A percentile compares a stretch with the other conserved stretches of the same genome.
phyloP scores from a whole-genome alignment of 2,888 invertebrate species.

The Parnassius apollo region DNA sequence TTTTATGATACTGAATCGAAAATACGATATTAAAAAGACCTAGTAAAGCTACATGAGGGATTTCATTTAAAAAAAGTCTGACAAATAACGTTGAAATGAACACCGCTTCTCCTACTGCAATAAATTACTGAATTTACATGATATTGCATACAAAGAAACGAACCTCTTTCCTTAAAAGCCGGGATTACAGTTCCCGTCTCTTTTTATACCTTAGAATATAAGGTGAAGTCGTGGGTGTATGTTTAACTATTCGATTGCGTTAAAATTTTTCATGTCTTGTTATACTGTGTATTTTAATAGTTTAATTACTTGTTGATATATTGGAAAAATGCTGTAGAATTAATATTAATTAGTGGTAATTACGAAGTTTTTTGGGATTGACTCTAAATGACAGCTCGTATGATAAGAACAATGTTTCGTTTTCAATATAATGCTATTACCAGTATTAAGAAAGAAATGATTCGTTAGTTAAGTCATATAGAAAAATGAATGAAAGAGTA shows the following conservation, averaged over 20 bases:
- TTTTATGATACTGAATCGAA: not conserved
- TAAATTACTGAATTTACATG: conserved; percentile 27
- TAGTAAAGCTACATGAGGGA: not conserved
- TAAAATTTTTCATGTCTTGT: not conserved
- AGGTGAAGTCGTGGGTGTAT: conserved; percentile 1
- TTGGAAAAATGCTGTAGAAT: no score
- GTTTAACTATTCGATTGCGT: not conserved
- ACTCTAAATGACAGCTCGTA: no score
- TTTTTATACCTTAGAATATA: conserved; percentile 3
- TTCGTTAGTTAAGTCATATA: no score
- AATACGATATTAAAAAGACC: no score
- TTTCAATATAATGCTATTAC: no score
- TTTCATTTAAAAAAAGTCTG: not conserved
- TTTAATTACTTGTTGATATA: no score
- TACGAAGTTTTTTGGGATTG: no score
- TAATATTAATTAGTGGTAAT: no score
- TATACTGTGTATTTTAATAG: no score
- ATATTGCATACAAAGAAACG: conserved; percentile 25
- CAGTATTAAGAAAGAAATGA: no score
- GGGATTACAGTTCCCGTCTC: conserved; percentile 15
- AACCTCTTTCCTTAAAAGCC: conserved; percentile 18
- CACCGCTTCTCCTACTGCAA: conserved; percentile 13
- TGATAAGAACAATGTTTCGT: no score
- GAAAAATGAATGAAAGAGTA: no score
- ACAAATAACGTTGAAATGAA: conserved; percentile 12